Percentiles rank a stretch among this genome's conserved stretches.
Conservation (phyloP, 1,140 invertebrate genomes). For the Penaeus indicus region DNA sequence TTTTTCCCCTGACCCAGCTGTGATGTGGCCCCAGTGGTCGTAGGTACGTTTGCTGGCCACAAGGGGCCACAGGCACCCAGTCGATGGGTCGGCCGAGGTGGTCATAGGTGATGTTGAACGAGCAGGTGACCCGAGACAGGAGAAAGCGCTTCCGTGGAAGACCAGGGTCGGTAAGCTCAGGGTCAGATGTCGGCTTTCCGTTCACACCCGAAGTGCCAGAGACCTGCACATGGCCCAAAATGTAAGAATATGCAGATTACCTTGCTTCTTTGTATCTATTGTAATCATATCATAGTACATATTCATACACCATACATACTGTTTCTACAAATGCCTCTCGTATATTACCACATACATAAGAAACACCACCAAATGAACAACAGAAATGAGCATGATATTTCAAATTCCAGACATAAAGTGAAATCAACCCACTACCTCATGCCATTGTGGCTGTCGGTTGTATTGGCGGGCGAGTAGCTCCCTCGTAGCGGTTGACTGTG, state of each 20-base stretch:
- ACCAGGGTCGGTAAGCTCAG: conserved; percentile 88
- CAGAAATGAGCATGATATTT: not conserved
- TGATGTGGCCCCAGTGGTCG: conserved; percentile 65
- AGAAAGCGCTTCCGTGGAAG: conserved; percentile 89
- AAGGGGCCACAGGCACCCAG: conserved; percentile 80
- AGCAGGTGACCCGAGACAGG: conserved; percentile 87
- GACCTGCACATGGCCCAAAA: conserved; percentile 78
- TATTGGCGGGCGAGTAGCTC: conserved; percentile 82
- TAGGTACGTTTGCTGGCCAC: conserved; percentile 63
- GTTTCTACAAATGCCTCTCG: too few relatives aligned
- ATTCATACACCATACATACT: too few relatives aligned
- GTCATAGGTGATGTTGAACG: conserved; percentile 93
- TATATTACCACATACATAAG: too few relatives aligned
- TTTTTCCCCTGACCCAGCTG: conserved; percentile 56
- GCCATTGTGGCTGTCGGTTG: not conserved
- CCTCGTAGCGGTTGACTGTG: conserved; percentile 92
- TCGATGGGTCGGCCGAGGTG: conserved; percentile 87
- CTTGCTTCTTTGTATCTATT: too few relatives aligned
- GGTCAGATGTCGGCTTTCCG: conserved; percentile 90
- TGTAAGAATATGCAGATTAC: not conserved
- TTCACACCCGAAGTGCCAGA: conserved; percentile 89
- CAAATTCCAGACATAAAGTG: not conserved
- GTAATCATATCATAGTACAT: too few relatives aligned
- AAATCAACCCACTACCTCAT: conserved; percentile 30
- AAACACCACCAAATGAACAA: not conserved